Conservation (phyloP, 1,140 invertebrate species). For the Araneus ventricosus region DNA sequence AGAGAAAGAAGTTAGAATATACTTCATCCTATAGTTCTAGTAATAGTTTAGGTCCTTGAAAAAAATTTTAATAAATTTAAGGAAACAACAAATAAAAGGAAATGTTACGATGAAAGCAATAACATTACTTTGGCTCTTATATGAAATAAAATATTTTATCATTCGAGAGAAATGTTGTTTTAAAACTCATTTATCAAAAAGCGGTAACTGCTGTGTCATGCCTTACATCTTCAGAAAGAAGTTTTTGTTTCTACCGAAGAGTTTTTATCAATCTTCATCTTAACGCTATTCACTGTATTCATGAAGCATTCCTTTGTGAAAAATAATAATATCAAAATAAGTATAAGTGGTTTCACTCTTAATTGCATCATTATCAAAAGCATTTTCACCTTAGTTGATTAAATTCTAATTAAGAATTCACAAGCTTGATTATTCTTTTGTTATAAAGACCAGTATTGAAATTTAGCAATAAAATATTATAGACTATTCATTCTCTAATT, state of each 20-base stretch:
- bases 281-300: not conserved
- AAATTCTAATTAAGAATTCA: not conserved
- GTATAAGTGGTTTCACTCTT: not conserved
- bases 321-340: not conserved
- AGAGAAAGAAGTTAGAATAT: not conserved
- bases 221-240: not conserved
- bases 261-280: constrained; percentile 17
- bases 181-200: constrained; percentile 71
- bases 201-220: constrained; percentile 47
- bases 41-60: not conserved
- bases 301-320: not conserved
- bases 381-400: not conserved
- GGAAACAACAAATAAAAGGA: not conserved
- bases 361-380: not conserved
- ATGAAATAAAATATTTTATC: constrained; percentile 60
- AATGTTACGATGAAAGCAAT: not conserved
- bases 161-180: constrained; percentile 48
- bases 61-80: not conserved
- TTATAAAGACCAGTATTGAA: no score
- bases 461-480: no score
- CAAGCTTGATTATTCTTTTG: not conserved
- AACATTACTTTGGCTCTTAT: not conserved
- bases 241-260: not conserved
- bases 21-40: not conserved
- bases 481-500: no score